Percentiles rank a stretch among this genome's conserved stretches.
phyloP scores from a whole-genome alignment of 2,797 vertebrate genomes.

The Acipenser oxyrinchus region DNA sequence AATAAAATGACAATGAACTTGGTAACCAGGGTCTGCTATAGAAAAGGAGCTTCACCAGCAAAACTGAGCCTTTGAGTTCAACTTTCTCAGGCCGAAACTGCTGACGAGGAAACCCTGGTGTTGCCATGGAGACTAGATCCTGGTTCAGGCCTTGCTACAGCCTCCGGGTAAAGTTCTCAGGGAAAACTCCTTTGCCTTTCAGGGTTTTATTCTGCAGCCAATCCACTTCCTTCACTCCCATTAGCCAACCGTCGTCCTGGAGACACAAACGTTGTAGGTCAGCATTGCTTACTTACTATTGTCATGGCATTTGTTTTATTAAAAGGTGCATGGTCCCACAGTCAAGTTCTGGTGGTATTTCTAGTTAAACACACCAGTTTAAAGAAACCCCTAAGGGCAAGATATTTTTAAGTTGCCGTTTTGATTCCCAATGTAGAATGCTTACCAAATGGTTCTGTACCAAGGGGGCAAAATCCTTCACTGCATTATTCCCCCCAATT shows the following conservation, averaged over 20 bases:
- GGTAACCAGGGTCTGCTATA: not conserved
- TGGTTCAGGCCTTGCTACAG: constrained; percentile 58
- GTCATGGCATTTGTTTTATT: not conserved
- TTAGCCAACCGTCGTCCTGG: constrained; percentile 96
- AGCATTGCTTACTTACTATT: not conserved
- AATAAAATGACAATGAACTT: constrained; percentile 2
- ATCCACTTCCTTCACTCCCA: constrained; percentile 82
- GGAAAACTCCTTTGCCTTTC: constrained; percentile 83
- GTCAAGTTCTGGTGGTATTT: constrained; percentile 15
- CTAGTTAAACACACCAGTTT: constrained; percentile 30
- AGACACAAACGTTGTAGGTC: not conserved
- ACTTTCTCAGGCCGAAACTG: not conserved
- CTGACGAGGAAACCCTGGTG: not conserved
- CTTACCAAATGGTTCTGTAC: too few species aligned
- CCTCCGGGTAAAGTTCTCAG: constrained; percentile 93
- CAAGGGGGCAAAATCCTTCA: too few species aligned
- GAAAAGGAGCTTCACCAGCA: not conserved
- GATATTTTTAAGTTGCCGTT: constrained; percentile 1
- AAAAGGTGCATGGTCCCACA: not conserved
- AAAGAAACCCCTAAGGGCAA: constrained; percentile 20
- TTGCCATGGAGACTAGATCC: not conserved
- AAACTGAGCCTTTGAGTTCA: not conserved
- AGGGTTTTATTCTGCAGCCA: constrained; percentile 82
- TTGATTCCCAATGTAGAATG: too few species aligned
- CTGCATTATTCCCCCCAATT: too few species aligned